These are phyloP conservation scores for Drosophila paramelanica DNA, from an alignment of 2,888 invertebrate genomes.

Conservation along the genomic window DNA sequence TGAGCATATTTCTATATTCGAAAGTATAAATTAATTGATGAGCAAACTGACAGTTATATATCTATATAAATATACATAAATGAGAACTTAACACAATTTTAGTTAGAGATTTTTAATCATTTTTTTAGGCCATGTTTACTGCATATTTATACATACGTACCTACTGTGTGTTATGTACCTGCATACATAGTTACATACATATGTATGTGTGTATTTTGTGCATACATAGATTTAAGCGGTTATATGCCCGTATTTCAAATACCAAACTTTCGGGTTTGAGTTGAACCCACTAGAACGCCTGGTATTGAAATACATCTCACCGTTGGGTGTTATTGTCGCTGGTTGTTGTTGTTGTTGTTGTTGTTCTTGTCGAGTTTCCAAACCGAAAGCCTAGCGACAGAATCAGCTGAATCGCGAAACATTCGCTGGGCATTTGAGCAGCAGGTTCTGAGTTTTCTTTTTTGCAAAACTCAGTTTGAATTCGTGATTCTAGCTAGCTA, in stretches of 20 bases:
- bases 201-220: not conserved
- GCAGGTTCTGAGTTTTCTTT: constrained; percentile 77
- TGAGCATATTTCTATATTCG: no score
- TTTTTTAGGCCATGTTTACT: no score
- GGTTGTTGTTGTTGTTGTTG: not conserved
- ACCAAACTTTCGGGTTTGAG: not conserved
- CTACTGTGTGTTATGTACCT: not conserved
- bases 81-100: no score
- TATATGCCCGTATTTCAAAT: not conserved
- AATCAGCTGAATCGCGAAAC: constrained; percentile 58
- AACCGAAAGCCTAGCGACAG: constrained; percentile 40
- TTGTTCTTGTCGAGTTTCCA: constrained; percentile 32
- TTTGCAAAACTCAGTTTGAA: constrained; percentile 78
- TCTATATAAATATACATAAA: no score
- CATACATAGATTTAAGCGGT: not conserved
- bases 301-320: not conserved
- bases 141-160: no score
- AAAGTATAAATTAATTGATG: no score
- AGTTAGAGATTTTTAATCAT: no score
- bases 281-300: not conserved
- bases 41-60: no score
- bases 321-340: not conserved
- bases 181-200: no score
- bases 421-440: constrained; percentile 44
- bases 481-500: constrained; percentile 73